Percentiles rank a stretch among this genome's conserved stretches.
phyloP scores from a whole-genome alignment of 2,113 vertebrate species.

The Ifrita kowaldi region DNA sequence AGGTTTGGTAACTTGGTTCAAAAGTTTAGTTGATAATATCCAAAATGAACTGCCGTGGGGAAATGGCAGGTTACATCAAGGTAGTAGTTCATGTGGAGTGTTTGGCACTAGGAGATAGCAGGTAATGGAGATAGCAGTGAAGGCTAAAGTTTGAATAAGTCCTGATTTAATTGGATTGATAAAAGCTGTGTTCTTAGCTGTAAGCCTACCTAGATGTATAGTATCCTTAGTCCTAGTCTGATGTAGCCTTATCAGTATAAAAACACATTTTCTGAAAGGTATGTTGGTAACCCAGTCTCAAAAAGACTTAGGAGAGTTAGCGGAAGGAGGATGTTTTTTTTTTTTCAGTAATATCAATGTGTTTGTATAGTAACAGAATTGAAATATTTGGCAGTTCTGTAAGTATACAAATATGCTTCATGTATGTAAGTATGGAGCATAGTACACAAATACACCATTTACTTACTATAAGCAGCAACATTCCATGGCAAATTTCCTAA shows the following conservation, averaged over 20 bases:
- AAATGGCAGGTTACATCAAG: background rate
- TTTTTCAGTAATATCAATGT: conserved; percentile 12
- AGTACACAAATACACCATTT: conserved; percentile 61
- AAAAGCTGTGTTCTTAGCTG: background rate
- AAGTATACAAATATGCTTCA: conserved; percentile 59
- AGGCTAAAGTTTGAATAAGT: background rate
- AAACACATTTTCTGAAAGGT: conserved; percentile 2
- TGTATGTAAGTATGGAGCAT: background rate
- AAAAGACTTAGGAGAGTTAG: background rate
- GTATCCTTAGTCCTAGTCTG: background rate
- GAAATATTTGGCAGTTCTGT: conserved; percentile 50
- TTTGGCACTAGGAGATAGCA: background rate
- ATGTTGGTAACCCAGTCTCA: background rate
- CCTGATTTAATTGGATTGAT: conserved; percentile 5
- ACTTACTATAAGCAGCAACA: conserved; percentile 64
- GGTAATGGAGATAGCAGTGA: background rate
- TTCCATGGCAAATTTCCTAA: conserved; percentile 70
- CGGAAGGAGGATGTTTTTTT: background rate
- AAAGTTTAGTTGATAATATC: background rate
- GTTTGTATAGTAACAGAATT: conserved; percentile 40
- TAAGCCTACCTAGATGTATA: background rate
- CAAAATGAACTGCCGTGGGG: background rate
- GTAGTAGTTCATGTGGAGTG: background rate
- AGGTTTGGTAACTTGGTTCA: background rate
- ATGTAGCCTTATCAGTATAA: background rate